Base-by-base conservation (phyloP, 64 coral and sea anemone genomes). In the Montipora capricornis region DNA sequence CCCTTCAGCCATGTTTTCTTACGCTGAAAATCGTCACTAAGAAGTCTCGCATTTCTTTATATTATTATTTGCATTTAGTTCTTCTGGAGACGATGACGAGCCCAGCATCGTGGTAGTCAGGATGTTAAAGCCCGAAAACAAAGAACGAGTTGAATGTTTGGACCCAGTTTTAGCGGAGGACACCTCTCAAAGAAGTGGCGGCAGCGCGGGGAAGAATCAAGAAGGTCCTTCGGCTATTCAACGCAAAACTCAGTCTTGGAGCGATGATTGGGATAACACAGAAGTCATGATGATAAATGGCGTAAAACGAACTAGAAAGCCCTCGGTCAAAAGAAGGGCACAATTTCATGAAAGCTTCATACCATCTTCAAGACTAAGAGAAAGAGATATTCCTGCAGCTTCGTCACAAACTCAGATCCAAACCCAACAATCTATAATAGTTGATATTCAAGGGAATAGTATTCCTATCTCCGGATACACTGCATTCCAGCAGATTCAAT, bases 401-500 rank as follows among this genome's bases (percentile, higher is more conserved):
- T 6, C 26, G 7, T 66, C 26, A 68, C 46, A 83, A 17, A 15
- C 4, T 71, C 17, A 3, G 17, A 71, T n/a, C 29, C 26, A 19
- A 5, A 61, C 29, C 26, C 22, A 67, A 13, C 58, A 47, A 6
- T 2, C 15, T 26, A 50, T 2, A 49, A 2, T 50, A 14, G 44
- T 12, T 44, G 8, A 50, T 50, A 20, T 49, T 71, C 37, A 47
- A 5, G 3, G 2, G n/a, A 50, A 71, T 5, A 24, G 82, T 86
- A 86, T 86, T 86, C 82, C 82, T 49, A 50, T 86, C 5, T 86
- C 82, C 1, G 82, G 82, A 20, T 86, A 86, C 17, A 71, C 45
- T 9, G 71, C 45, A 3, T 86, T 86, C n/a, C 82, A 86, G 82
- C 82, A 86, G 68, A 71, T 12, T 51, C 64, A 86, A 7, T 86